These are phyloP conservation scores for Nephrotoma appendiculata DNA, from an alignment of 2,888 invertebrate genomes.

Conservation along the genomic window DNA sequence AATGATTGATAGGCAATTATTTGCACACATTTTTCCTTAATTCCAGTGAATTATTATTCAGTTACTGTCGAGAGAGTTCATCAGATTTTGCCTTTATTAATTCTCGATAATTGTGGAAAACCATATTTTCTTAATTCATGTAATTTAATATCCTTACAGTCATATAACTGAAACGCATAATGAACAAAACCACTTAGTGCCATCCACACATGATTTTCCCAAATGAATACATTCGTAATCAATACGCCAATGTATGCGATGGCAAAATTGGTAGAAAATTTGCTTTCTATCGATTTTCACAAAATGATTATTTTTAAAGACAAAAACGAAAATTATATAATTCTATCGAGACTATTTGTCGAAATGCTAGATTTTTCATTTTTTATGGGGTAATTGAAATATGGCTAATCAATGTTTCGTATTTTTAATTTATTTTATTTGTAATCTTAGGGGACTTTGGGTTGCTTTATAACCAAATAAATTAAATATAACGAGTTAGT, in stretches of 20 bases:
- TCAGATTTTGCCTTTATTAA: neutral
- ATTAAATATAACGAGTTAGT: too few species aligned
- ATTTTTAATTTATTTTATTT: neutral
- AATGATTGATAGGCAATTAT: neutral
- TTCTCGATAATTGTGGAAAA: neutral
- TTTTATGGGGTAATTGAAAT: neutral
- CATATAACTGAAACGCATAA: neutral
- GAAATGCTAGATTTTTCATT: neutral
- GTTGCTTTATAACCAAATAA: neutral
- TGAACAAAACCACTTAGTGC: neutral
- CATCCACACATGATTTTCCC: neutral
- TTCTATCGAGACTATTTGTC: neutral
- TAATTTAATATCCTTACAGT: neutral
- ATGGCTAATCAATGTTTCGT: neutral
- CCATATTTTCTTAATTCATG: neutral
- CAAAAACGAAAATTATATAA: neutral
- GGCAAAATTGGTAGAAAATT: neutral
- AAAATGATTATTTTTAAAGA: neutral
- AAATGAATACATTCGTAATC: neutral
- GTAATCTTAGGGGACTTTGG: neutral
- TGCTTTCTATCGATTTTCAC: neutral
- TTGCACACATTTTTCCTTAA: neutral
- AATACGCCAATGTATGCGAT: neutral
- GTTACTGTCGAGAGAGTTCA: neutral
- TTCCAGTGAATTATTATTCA: neutral